phyloP scores from a whole-genome alignment of 2,113 vertebrate genomes.

The Sitta europaea region DNA sequence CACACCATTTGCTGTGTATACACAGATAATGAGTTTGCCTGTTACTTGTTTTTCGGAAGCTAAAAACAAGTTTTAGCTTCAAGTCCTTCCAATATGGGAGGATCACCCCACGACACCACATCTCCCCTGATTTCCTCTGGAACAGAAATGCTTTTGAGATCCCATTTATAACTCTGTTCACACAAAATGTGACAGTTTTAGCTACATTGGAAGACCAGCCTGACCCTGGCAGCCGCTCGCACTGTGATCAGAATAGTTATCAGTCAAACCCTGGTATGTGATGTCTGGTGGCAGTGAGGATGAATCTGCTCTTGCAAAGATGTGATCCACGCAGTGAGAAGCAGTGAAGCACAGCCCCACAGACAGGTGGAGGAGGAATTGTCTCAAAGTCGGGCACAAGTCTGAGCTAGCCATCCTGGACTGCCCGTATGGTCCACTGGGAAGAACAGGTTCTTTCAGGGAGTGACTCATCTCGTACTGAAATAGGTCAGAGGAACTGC shows the following conservation, averaged over 20 bases:
- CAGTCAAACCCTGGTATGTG: background rate
- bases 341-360: background rate
- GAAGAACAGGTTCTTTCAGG: slow-evolving; percentile 54
- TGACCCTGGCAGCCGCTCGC: slow-evolving; percentile 33
- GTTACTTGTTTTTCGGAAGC: background rate
- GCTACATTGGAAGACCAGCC: background rate
- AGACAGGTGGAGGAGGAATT: background rate
- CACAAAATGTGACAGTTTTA: slow-evolving; percentile 45
- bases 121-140: background rate
- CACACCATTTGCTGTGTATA: background rate
- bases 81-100: background rate
- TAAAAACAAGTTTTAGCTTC: background rate
- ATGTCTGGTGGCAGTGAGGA: background rate
- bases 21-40: background rate
- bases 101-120: background rate
- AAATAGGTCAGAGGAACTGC: slow-evolving; percentile 47
- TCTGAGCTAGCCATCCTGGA: slow-evolving; percentile 8
- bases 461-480: slow-evolving; percentile 9
- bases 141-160: background rate
- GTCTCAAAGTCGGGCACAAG: background rate
- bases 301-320: background rate
- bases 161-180: slow-evolving; percentile 7
- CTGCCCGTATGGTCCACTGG: background rate
- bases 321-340: rapidly evolving
- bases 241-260: slow-evolving; percentile 53